These are phyloP conservation scores for Crocallis elinguaria DNA, from an alignment of 2,888 invertebrate species.

Conservation along the genomic window DNA sequence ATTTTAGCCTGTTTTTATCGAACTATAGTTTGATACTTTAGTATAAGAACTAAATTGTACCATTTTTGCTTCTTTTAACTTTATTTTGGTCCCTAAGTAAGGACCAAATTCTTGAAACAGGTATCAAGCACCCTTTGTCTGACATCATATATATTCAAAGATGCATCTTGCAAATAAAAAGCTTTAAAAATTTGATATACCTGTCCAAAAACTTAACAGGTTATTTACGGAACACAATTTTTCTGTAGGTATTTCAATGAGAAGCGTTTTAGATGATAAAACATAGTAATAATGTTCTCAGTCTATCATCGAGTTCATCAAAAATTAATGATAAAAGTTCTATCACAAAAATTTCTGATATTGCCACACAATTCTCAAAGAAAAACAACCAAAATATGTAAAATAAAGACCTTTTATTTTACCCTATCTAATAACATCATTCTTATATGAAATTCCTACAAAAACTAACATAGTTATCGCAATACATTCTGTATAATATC, in stretches of 20 bases:
- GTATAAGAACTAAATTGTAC: too few relatives aligned
- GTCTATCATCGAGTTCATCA: too few relatives aligned
- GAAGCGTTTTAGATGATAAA: neutral
- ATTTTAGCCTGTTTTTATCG: too few relatives aligned
- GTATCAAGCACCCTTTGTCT: slow-evolving; percentile 37
- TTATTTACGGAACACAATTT: neutral
- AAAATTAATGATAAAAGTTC: neutral
- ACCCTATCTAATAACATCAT: slow-evolving; percentile 9
- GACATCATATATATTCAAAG: slow-evolving; percentile 30
- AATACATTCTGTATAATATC: slow-evolving; percentile 17
- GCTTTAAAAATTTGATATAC: neutral
- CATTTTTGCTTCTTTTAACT: neutral
- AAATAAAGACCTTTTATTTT: neutral
- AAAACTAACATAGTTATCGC: slow-evolving; percentile 16
- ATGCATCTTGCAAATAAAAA: slow-evolving; percentile 9
- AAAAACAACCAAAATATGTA: slow-evolving; percentile 3
- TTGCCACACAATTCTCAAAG: neutral
- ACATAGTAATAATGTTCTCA: too few relatives aligned
- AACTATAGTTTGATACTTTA: too few relatives aligned
- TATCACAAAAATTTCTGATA: neutral
- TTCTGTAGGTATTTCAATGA: neutral
- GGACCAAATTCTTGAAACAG: slow-evolving; percentile 7
- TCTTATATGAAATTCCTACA: slow-evolving; percentile 19
- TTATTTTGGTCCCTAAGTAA: neutral
- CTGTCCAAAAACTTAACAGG: neutral